Percentiles rank a stretch among this genome's conserved stretches.
phyloP scores from a whole-genome alignment of 2,888 invertebrate species.

The Clivina fossor region DNA sequence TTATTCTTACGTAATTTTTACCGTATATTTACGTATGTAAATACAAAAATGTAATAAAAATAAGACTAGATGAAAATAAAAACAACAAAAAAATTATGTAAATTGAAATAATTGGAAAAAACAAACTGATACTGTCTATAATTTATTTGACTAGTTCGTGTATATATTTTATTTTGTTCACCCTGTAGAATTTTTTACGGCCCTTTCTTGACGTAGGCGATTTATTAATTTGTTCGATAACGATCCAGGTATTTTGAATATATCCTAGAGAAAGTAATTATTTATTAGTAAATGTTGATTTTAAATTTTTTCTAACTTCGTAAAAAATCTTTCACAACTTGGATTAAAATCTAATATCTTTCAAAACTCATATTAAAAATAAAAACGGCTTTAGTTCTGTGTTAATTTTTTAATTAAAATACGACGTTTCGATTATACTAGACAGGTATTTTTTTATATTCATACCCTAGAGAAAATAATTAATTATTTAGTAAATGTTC shows the following conservation, averaged over 20 bases:
- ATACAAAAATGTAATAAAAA: conserved; percentile 28
- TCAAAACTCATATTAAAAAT: too few species aligned
- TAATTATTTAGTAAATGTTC: too few species aligned
- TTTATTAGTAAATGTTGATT: not conserved
- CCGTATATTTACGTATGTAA: conserved; percentile 39
- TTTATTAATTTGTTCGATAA: conserved; percentile 67
- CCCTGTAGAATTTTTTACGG: conserved; percentile 30
- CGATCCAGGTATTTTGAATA: conserved; percentile 80
- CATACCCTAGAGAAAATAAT: too few species aligned
- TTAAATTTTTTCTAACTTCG: not conserved
- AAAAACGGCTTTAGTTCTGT: too few species aligned
- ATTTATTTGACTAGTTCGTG: conserved; percentile 21
- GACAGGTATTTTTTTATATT: too few species aligned
- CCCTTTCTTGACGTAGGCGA: conserved; percentile 60
- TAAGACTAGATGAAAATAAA: conserved; percentile 30
- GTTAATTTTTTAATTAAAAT: too few species aligned
- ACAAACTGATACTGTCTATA: not conserved
- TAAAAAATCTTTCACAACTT: too few species aligned
- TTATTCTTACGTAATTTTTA: too few species aligned
- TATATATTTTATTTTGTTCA: conserved; percentile 5
- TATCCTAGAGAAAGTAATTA: conserved; percentile 66
- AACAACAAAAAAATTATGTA: conserved; percentile 13
- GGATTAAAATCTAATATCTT: too few species aligned
- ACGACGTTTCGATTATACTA: too few species aligned
- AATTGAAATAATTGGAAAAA: conserved; percentile 9